Conservation (phyloP, 1,140 invertebrate species). For the Leptinotarsa texana region DNA sequence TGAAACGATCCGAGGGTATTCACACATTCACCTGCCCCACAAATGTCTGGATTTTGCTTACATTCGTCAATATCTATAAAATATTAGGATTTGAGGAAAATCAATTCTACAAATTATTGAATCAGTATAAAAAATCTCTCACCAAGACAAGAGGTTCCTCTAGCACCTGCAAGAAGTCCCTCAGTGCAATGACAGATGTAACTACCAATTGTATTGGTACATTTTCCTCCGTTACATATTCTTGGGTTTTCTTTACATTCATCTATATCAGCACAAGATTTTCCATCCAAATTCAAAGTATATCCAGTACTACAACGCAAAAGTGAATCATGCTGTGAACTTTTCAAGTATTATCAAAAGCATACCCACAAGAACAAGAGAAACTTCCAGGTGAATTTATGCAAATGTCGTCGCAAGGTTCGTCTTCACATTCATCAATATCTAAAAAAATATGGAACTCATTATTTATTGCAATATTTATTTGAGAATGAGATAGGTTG, state of each 20-base stretch:
- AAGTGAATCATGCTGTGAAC: neutral
- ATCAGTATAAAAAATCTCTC: slow-evolving; percentile 33
- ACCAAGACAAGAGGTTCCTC: slow-evolving; percentile 66
- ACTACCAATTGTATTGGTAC: slow-evolving; percentile 76
- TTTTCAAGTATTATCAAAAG: neutral
- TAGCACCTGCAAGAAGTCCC: slow-evolving; percentile 72
- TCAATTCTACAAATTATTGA: neutral
- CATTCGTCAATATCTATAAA: slow-evolving; percentile 74
- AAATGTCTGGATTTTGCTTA: slow-evolving; percentile 69
- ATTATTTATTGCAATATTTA: too few relatives aligned
- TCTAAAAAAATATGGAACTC: slow-evolving; percentile 58
- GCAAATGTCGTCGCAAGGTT: slow-evolving; percentile 67
- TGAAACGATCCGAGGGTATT: slow-evolving; percentile 79
- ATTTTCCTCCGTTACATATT: slow-evolving; percentile 84
- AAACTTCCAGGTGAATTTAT: slow-evolving; percentile 72
- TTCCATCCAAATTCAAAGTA: slow-evolving; percentile 64
- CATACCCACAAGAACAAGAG: slow-evolving; percentile 60
- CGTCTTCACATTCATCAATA: slow-evolving; percentile 77
- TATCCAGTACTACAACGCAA: slow-evolving; percentile 57
- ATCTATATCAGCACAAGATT: slow-evolving; percentile 68
- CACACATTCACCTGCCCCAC: slow-evolving; percentile 72
- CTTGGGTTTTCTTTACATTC: slow-evolving; percentile 79
- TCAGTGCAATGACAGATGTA: slow-evolving; percentile 78
- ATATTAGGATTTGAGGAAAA: neutral
- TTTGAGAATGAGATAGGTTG: too few relatives aligned